These are phyloP conservation scores for Sebastes fasciatus DNA, from an alignment of 2,113 vertebrate genomes.

Conservation along the genomic window DNA sequence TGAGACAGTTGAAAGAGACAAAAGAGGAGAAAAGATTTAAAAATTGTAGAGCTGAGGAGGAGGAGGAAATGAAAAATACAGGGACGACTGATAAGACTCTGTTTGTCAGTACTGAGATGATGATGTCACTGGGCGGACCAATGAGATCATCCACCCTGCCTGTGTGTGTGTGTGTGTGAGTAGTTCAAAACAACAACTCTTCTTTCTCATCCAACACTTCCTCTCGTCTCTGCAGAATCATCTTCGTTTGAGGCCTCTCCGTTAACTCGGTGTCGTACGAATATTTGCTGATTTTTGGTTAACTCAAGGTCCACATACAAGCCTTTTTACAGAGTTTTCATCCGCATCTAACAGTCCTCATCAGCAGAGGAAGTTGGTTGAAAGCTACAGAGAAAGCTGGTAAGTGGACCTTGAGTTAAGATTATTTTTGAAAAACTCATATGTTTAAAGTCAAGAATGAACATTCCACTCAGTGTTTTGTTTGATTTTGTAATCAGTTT, in stretches of 20 bases:
- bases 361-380: background rate
- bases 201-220: conserved; percentile 12
- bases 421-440: background rate
- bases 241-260: background rate
- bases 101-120: conserved; percentile 30
- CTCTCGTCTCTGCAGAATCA: background rate
- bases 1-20: background rate
- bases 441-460: background rate
- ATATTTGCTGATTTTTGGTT: background rate
- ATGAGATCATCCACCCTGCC: conserved; percentile 62
- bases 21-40: background rate
- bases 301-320: background rate
- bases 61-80: conserved; percentile 21
- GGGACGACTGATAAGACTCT: conserved; percentile 12
- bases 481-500: too few relatives aligned
- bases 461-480: background rate
- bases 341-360: background rate
- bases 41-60: background rate
- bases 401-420: background rate
- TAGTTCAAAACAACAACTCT: conserved; percentile 15
- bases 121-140: conserved; percentile 58
- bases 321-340: background rate
- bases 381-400: background rate
- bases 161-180: conserved; percentile 13
- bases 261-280: background rate